phyloP scores from a whole-genome alignment of 2,797 vertebrate genomes.

The Microctenopoma steveboyesi region DNA sequence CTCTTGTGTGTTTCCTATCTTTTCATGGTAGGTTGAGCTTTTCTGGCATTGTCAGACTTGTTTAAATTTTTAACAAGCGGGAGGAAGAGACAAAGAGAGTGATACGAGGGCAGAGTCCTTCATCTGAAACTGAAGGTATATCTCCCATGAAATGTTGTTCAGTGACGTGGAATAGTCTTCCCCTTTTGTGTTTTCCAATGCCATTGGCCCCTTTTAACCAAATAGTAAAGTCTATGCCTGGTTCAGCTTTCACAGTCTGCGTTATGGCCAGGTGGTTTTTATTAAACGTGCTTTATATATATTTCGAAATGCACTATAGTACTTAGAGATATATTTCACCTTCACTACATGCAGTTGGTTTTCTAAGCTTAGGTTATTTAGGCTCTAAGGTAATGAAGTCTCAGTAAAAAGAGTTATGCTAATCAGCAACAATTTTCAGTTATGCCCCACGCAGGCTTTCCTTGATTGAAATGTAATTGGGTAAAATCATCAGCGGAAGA shows the following conservation, averaged over 20 bases:
- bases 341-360: slow-evolving; percentile 10
- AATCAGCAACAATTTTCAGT: slow-evolving; percentile 56
- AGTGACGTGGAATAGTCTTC: slow-evolving; percentile 70
- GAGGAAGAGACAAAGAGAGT: slow-evolving; percentile 71
- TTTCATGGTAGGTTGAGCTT: slow-evolving; percentile 80
- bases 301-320: slow-evolving; percentile 27
- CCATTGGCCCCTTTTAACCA: slow-evolving; percentile 60
- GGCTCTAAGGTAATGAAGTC: slow-evolving; percentile 36
- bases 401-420: slow-evolving; percentile 51
- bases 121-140: slow-evolving; percentile 72
- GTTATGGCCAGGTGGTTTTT: slow-evolving; percentile 62
- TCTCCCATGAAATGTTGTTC: slow-evolving; percentile 76
- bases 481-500: slow-evolving; percentile 52
- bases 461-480: slow-evolving; percentile 69
- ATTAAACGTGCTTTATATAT: slow-evolving; percentile 39
- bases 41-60: slow-evolving; percentile 76
- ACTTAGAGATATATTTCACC: slow-evolving; percentile 20
- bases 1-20: slow-evolving; percentile 65
- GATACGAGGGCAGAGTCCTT: slow-evolving; percentile 62
- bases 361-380: slow-evolving; percentile 28
- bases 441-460: slow-evolving; percentile 35
- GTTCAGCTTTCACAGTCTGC: slow-evolving; percentile 37
- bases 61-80: slow-evolving; percentile 82
- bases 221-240: slow-evolving; percentile 51
- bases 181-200: slow-evolving; percentile 66